These are phyloP conservation scores for Caloenas nicobarica DNA, from an alignment of 2,113 vertebrate genomes.

Conservation along the genomic window DNA sequence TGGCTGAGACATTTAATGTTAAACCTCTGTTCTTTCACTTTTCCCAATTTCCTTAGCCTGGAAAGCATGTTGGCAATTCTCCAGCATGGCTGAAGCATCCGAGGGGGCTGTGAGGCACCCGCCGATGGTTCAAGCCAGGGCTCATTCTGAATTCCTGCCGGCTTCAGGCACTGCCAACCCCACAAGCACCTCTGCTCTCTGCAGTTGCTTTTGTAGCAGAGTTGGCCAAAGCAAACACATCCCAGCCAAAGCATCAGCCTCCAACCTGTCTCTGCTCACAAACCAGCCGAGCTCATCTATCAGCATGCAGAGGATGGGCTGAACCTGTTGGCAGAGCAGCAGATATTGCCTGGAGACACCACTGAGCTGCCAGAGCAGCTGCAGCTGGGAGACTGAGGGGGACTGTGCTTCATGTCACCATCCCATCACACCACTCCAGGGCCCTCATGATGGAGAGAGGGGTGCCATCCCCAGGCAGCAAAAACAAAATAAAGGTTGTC, in stretches of 20 bases:
- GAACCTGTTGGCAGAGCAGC: constrained; percentile 1
- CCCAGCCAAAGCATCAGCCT: neutral
- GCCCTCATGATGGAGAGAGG: neutral
- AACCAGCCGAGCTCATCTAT: neutral
- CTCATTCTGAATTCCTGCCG: constrained; percentile 19
- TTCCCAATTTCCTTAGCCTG: neutral
- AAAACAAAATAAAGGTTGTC: neutral
- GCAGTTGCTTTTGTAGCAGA: neutral
- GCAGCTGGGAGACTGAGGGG: neutral
- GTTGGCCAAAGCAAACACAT: neutral
- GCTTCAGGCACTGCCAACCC: constrained; percentile 17
- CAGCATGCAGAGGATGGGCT: neutral
- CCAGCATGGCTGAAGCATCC: neutral
- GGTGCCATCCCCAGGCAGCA: neutral
- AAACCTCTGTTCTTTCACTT: constrained; percentile 1
- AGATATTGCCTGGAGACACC: neutral
- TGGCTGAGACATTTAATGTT: neutral
- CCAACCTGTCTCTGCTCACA: neutral
- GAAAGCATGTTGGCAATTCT: neutral
- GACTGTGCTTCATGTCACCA: neutral
- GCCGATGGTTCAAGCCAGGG: neutral
- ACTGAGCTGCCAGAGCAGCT: neutral
- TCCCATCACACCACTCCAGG: neutral
- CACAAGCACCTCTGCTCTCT: constrained; percentile 4
- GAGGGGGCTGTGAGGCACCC: neutral